phyloP scores from a whole-genome alignment of 92 coral and sea anemone species.

The Zoanthus solanderi region DNA sequence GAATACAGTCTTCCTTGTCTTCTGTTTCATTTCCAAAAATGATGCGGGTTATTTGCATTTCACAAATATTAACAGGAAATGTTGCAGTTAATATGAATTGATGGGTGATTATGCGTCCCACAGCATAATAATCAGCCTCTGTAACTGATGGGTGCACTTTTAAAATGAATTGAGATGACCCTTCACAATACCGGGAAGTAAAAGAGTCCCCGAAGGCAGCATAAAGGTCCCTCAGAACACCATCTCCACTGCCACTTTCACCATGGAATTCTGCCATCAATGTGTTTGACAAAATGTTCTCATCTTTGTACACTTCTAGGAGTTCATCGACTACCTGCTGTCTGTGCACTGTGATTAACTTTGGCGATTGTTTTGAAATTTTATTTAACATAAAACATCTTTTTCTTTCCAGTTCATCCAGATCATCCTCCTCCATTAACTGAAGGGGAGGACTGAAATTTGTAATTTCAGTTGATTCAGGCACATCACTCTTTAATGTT shows the following conservation, averaged over 20 bases:
- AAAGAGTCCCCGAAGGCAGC: slow-evolving; percentile 64
- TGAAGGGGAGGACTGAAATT: slow-evolving; percentile 42
- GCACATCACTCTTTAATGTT: not conserved
- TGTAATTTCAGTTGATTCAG: not conserved
- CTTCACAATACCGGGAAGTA: slow-evolving; percentile 59
- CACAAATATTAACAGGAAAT: slow-evolving; percentile 59
- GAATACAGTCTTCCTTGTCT: slow-evolving; percentile 52
- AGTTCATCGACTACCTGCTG: slow-evolving; percentile 49
- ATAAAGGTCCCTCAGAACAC: slow-evolving; percentile 61
- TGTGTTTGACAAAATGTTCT: slow-evolving; percentile 29
- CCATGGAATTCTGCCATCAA: slow-evolving; percentile 42
- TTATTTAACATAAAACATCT: slow-evolving; percentile 7
- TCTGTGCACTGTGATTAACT: slow-evolving; percentile 13
- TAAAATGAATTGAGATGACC: slow-evolving; percentile 38
- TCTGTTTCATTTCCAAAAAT: slow-evolving; percentile 41
- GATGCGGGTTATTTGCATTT: slow-evolving; percentile 41
- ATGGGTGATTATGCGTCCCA: slow-evolving; percentile 66
- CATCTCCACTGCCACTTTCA: slow-evolving; percentile 68
- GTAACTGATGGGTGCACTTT: slow-evolving; percentile 35
- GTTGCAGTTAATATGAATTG: slow-evolving; percentile 66
- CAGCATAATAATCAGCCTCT: slow-evolving; percentile 52
- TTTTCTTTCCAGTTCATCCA: not conserved
- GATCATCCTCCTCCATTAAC: slow-evolving; percentile 41
- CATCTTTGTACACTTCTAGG: slow-evolving; percentile 47
- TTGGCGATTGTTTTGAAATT: slow-evolving; percentile 20